These are phyloP conservation scores for Periplaneta americana DNA, from an alignment of 1,140 invertebrate genomes.

Conservation along the genomic window DNA sequence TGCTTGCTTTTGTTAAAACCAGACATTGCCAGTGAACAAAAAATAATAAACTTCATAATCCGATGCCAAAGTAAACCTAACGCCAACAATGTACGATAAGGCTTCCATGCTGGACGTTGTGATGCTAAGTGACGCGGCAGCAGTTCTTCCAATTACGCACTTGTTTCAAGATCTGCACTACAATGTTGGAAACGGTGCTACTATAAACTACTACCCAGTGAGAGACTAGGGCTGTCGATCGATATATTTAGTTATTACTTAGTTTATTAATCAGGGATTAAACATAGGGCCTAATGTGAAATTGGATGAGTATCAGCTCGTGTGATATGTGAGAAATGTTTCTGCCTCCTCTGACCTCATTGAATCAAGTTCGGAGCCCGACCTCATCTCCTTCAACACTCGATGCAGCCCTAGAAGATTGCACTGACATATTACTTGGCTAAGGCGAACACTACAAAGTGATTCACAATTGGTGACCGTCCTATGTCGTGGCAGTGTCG, in stretches of 20 bases:
- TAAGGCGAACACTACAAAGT: too few relatives aligned
- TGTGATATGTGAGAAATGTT: too few relatives aligned
- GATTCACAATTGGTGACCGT: too few relatives aligned
- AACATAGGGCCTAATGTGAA: neutral
- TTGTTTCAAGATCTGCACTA: constrained; percentile 10
- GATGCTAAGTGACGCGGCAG: neutral
- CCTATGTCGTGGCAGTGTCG: neutral
- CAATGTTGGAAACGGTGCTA: constrained; percentile 13
- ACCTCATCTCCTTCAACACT: neutral
- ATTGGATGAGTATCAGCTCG: too few relatives aligned
- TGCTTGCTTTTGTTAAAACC: neutral
- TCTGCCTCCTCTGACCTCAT: too few relatives aligned
- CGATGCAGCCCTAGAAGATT: neutral
- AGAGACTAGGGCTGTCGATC: neutral
- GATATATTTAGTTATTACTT: neutral
- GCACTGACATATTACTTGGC: neutral
- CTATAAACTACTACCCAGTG: too few relatives aligned
- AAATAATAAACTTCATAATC: constrained; percentile 6
- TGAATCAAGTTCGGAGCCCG: neutral
- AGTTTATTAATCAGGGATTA: neutral
- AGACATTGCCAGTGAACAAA: neutral
- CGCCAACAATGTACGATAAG: constrained; percentile 16
- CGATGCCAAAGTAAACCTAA: constrained; percentile 19
- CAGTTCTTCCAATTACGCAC: constrained; percentile 11
- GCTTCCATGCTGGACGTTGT: constrained; percentile 14